phyloP scores from a whole-genome alignment of 2,888 invertebrate species.

The Blomia tropicalis region DNA sequence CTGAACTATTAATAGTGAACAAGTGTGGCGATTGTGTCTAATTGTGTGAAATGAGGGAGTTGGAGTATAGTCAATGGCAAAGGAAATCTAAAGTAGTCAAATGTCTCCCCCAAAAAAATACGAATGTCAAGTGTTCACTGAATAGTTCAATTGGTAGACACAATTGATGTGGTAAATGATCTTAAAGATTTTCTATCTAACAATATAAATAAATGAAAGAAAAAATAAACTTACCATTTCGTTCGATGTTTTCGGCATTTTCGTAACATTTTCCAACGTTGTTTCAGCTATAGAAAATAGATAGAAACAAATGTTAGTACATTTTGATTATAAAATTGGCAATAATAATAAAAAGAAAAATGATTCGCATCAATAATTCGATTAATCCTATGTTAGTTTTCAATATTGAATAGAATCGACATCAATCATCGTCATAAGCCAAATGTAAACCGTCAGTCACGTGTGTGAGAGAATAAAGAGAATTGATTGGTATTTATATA shows the following conservation, averaged over 20 bases:
- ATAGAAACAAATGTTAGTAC: too few relatives aligned
- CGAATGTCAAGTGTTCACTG: too few relatives aligned
- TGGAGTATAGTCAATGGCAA: too few relatives aligned
- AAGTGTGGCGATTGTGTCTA: neutral
- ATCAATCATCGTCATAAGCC: too few relatives aligned
- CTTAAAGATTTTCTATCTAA: neutral
- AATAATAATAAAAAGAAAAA: neutral
- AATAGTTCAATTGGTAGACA: too few relatives aligned
- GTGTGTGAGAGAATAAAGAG: too few relatives aligned
- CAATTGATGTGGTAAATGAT: neutral
- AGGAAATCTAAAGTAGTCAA: too few relatives aligned
- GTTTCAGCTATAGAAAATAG: neutral
- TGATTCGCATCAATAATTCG: neutral
- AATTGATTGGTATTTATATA: neutral
- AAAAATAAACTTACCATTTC: conserved; percentile 6
- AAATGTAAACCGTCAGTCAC: too few relatives aligned
- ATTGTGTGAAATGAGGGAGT: neutral
- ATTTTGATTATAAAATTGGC: too few relatives aligned
- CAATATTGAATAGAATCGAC: neutral
- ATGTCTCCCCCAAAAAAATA: too few relatives aligned
- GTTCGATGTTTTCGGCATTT: neutral
- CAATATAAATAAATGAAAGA: neutral
- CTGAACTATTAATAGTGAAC: neutral
- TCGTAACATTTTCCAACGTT: neutral
- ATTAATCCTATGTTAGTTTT: neutral